A percentile compares a stretch with the other conserved stretches of the same genome.
Conservation (phyloP, 1,140 invertebrate species). For the Sarcophaga peregrina region DNA sequence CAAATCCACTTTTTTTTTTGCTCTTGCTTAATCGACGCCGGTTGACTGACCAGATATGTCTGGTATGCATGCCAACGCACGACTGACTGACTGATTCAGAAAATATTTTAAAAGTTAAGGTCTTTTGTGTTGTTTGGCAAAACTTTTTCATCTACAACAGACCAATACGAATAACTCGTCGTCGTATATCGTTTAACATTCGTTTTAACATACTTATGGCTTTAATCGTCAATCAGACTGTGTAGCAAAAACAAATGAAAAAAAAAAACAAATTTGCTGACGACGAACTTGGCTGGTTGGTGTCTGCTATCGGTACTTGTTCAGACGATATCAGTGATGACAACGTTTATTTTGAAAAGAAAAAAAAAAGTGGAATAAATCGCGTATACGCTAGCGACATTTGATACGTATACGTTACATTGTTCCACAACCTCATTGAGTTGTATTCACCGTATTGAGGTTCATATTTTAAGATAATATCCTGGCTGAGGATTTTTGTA, state of each 20-base stretch:
- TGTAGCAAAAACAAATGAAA: too few species aligned
- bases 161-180: neutral
- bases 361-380: too few species aligned
- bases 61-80: conserved; percentile 40
- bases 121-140: conserved; percentile 26
- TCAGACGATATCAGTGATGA: neutral
- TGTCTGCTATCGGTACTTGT: conserved; percentile 26
- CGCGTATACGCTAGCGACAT: too few species aligned
- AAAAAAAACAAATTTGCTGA: conserved; percentile 13
- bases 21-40: neutral
- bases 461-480: too few species aligned
- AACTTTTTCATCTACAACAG: neutral
- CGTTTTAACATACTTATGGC: conserved; percentile 11
- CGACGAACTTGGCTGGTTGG: conserved; percentile 28
- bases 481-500: too few species aligned
- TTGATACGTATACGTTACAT: too few species aligned
- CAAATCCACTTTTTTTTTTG: neutral
- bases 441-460: too few species aligned
- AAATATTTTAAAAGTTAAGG: conserved; percentile 42
- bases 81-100: conserved; percentile 41
- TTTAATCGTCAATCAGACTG: neutral
- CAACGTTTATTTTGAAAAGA: neutral
- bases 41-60: neutral
- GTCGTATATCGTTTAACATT: neutral
- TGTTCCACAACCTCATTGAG: too few species aligned